phyloP scores from a whole-genome alignment of 2,113 vertebrate species.

The Planiliza haematocheilus region DNA sequence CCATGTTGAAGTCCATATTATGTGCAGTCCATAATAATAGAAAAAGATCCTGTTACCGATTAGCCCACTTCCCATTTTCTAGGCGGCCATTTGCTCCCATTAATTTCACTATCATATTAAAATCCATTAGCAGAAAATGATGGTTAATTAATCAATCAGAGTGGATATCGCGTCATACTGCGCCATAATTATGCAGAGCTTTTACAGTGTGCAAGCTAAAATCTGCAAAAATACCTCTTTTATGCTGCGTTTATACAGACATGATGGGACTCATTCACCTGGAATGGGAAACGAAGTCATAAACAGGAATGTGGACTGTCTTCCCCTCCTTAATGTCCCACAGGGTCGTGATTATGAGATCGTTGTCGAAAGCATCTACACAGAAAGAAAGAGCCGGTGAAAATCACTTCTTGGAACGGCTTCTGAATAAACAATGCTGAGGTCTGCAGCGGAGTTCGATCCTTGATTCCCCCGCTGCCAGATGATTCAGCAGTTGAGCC shows the following conservation, averaged over 20 bases:
- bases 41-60: no score
- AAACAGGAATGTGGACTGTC: slow-evolving; percentile 93
- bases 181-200: background rate
- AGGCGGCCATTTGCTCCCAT: background rate
- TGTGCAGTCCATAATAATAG: no score
- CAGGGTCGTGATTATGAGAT: slow-evolving; percentile 91
- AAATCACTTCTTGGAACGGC: background rate
- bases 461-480: background rate
- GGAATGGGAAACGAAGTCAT: slow-evolving; percentile 95
- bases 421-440: background rate
- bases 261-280: slow-evolving; percentile 80
- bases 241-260: background rate
- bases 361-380: slow-evolving; percentile 95
- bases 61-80: no score
- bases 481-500: background rate
- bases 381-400: slow-evolving; percentile 4
- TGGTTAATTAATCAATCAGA: background rate
- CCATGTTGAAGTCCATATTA: no score
- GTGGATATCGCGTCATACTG: background rate
- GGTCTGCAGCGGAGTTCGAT: background rate
- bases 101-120: background rate
- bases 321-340: slow-evolving; percentile 91
- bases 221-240: background rate
- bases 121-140: no score
- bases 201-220: background rate